A percentile compares a stretch with the other conserved stretches of the same genome.
Evolutionary conservation across 64 coral and sea anemone species (phyloP).

Genomic region (Dendrophyllia cribrosa): DNA sequence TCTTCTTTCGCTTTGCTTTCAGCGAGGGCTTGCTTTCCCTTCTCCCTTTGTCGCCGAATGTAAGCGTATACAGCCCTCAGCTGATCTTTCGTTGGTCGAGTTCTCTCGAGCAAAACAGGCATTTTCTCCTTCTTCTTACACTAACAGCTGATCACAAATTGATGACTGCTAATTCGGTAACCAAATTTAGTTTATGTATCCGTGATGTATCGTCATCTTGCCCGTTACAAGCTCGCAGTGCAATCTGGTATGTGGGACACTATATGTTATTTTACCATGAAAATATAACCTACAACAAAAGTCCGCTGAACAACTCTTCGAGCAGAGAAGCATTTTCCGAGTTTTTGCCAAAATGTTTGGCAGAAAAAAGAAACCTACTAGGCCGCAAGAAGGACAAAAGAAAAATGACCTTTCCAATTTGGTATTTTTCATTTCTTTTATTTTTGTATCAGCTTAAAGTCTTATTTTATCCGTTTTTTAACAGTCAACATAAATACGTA

Average conservation of each 20-base stretch:
- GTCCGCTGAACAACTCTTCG: slow-evolving; percentile 2
- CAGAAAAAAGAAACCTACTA: slow-evolving; percentile 20
- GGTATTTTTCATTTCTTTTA: slow-evolving; percentile 13
- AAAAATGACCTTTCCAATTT: slow-evolving; percentile 26
- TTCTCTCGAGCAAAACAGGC: slow-evolving; percentile 86
- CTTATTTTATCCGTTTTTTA: too few relatives aligned
- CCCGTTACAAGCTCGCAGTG: neutral
- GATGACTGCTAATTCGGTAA: neutral
- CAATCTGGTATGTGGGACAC: neutral
- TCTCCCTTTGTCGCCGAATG: slow-evolving; percentile 80
- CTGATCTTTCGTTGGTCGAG: slow-evolving; percentile 72
- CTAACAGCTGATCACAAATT: too few relatives aligned
- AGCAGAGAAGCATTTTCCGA: neutral
- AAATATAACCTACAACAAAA: neutral
- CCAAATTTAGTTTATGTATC: neutral
- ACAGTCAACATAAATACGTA: too few relatives aligned
- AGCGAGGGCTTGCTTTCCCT: slow-evolving; percentile 72
- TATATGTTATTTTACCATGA: neutral
- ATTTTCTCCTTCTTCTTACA: slow-evolving; percentile 38
- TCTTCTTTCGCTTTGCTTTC: slow-evolving; percentile 90
- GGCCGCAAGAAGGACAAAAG: slow-evolving; percentile 19
- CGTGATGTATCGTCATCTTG: neutral
- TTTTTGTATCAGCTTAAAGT: neutral
- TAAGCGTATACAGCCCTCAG: slow-evolving; percentile 75
- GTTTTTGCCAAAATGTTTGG: slow-evolving; percentile 9